Base-by-base conservation (phyloP, 2,888 invertebrate species). In the Callyntrura sp. region DNA sequence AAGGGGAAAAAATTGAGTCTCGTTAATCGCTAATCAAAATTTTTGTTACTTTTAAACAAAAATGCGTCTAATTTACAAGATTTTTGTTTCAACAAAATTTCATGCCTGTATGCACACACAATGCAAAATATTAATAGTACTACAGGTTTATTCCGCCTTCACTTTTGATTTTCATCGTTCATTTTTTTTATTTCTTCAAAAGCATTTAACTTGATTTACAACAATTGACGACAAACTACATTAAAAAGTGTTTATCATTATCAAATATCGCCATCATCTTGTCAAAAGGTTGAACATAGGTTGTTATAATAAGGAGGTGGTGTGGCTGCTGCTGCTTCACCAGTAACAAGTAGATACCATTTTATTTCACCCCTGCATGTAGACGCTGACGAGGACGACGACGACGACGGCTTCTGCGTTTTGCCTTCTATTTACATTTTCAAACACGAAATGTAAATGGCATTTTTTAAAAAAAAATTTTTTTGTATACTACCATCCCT, bases 91-190 rank as follows among this genome's bases (percentile, higher is more conserved):
- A 35, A 68, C 8, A 68, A 48, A 20, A 73, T n/a, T 48, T 45
- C 12, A 28, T 28, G 35, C 35, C 35, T 35, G 35, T 35, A 35
- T 35, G 35, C 35, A 2, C 23, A 8, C n/a, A 6, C 14, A 70
- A 25, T 3, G 25, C 76, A 25, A 0, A 14, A 0, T 70, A 20
- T 48, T 48, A 70, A 43, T 6, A 8, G 8, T n/a, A 25, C 23
- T 73, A 17, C 17, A 45, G 25, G 9, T 43, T 73, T 79, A 8
- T n/a, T 35, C 35, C 79, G n/a, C 17, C 57, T 28, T 55, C 57
- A 57, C 79, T 79, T 79, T 79, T 79, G 79, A 35, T 79, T 79
- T 79, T 79, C 60, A 79, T 79, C 79, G 57, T 79, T 78, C 78
- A 79, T 57, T 79, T 60, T 23, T 60, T 60, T 65, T 65, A 14